These are phyloP conservation scores for Hydrophis major DNA, from an alignment of 2,797 vertebrate genomes.

Conservation along the genomic window DNA sequence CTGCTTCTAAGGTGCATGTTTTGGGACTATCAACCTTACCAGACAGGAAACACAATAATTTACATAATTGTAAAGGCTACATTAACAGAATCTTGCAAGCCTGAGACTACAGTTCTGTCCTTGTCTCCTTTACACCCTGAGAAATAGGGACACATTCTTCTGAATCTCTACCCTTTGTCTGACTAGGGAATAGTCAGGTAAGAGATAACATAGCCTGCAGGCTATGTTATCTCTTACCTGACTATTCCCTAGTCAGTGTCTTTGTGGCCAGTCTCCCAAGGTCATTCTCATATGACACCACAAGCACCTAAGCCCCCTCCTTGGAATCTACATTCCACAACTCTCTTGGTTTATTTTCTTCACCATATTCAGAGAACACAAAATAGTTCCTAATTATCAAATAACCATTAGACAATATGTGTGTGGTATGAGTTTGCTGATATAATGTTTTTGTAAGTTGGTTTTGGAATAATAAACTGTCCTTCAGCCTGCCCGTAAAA, in stretches of 20 bases:
- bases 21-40: not conserved
- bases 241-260: not conserved
- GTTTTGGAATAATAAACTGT: not conserved
- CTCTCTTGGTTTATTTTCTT: not conserved
- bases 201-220: too few species aligned
- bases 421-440: constrained; percentile 1
- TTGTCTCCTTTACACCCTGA: not conserved
- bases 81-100: not conserved
- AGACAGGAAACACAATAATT: not conserved
- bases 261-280: not conserved
- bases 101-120: not conserved
- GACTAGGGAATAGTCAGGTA: too few species aligned
- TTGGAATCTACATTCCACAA: not conserved
- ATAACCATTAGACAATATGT: not conserved
- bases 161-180: not conserved
- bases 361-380: not conserved
- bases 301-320: not conserved
- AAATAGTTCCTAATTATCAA: not conserved
- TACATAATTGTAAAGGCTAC: not conserved
- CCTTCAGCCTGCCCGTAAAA: constrained; percentile 22
- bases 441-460: not conserved
- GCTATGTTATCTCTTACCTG: not conserved
- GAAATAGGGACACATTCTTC: not conserved
- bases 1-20: not conserved
- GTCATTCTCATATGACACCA: not conserved